Base-by-base conservation (phyloP, 2,888 invertebrate genomes). In the Schizaphis graminum region DNA sequence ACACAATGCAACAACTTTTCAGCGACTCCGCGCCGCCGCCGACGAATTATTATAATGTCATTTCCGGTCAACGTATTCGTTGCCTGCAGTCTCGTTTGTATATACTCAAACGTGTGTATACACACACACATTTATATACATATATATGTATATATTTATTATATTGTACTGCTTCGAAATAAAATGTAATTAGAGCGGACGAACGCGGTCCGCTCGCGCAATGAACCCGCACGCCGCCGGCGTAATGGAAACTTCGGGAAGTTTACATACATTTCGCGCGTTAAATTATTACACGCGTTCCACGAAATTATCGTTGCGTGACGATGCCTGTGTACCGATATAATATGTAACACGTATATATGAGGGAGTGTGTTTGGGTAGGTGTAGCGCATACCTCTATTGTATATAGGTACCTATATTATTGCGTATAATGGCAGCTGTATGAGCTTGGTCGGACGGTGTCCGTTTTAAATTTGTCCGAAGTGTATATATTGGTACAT, bases 101-200 rank as follows among this genome's bases (percentile, higher is more conserved):
- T 35, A 7, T 21, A 35, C 77, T 16, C 77, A 77, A 16, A 77
- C 35, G 16, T 1, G 35, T 21, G 2, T 3, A 21, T 2, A 0
- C 21, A 5, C 77, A 8, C 35, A 67, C 57, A 61, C 28, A 28
- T 28, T 4, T 26, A n/a, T 67, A n/a, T 28, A 28, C n/a, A 67
- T 1, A 35, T 8, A 21, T 24, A n/a, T 53, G 4, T 67, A 67
- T 4, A 21, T 8, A 77, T 53, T 28, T 53, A n/a, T 53, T 53
- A 53, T 49, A 53, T 16, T 57, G 28, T 49, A 35, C 44, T 21
- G 47, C 56, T n/a, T n/a, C 47, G 61, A 26, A 77, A 87, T 86
- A 86, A 92, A 92, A 87, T 61, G 92, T 61, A 92, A 92, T 92
- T 61, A 61, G 92, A 87, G 61, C 92, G 85, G 77, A 57, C 91